phyloP scores from a whole-genome alignment of 2,797 vertebrate species.

The Cuculus canorus region DNA sequence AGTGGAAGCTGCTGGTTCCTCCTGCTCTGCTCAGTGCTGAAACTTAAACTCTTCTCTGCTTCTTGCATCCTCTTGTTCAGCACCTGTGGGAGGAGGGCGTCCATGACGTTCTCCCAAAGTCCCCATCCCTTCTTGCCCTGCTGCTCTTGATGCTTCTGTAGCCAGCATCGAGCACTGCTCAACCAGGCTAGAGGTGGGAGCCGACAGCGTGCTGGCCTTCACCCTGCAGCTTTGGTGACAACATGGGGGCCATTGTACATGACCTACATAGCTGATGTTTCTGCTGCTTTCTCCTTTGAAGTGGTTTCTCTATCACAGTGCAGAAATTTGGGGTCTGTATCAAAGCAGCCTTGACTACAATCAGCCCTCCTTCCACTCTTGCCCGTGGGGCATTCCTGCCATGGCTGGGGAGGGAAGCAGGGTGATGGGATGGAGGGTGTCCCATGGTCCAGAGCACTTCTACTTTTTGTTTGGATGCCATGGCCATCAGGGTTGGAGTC shows the following conservation, averaged over 20 bases:
- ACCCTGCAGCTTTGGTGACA: rapidly evolving
- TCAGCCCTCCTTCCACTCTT: neutral
- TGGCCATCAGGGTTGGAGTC: neutral
- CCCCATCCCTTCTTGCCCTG: rapidly evolving
- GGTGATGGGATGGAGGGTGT: rapidly evolving
- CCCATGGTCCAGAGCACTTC: neutral
- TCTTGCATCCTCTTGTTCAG: neutral
- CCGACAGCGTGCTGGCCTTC: neutral
- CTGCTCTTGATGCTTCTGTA: neutral
- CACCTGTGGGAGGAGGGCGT: neutral
- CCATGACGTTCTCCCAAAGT: neutral
- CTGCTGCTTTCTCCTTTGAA: neutral
- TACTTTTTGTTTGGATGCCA: neutral
- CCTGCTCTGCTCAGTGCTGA: neutral
- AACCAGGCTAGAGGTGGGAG: neutral
- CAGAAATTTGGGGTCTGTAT: neutral
- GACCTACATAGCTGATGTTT: neutral
- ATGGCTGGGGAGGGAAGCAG: neutral
- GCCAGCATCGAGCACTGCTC: neutral
- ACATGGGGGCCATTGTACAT: rapidly evolving
- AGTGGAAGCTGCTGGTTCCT: rapidly evolving
- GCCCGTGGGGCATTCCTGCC: neutral
- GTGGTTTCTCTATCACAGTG: neutral
- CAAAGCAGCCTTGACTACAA: neutral
- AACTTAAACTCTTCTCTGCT: neutral